These are phyloP conservation scores for Alfaro cultratus DNA, from an alignment of 2,797 vertebrate genomes.

Conservation along the genomic window DNA sequence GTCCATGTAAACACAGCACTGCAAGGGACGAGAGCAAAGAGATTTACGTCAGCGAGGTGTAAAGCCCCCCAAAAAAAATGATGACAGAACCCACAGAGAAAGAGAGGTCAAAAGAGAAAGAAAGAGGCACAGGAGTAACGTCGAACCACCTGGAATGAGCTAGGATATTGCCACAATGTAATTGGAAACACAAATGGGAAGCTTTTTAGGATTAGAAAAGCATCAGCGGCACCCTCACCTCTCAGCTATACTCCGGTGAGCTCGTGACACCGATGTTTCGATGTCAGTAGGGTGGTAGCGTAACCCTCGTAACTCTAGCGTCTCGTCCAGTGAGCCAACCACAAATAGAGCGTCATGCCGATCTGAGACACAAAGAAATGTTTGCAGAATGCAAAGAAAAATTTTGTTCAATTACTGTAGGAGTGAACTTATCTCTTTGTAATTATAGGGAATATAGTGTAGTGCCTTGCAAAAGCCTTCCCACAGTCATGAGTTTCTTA, in stretches of 20 bases:
- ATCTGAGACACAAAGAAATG: constrained; percentile 75
- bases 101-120: neutral
- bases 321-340: constrained; percentile 96
- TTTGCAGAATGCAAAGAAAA: neutral
- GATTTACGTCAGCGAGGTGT: neutral
- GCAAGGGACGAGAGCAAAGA: constrained; percentile 1
- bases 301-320: constrained; percentile 92
- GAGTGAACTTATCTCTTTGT: neutral
- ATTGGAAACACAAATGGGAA: neutral
- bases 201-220: neutral
- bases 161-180: neutral
- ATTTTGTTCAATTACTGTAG: neutral
- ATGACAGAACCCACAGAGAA: no score
- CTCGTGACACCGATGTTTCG: constrained; percentile 93
- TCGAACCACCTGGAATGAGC: no score
- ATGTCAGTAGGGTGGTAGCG: constrained; percentile 98
- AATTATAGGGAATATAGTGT: neutral
- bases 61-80: neutral
- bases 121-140: neutral
- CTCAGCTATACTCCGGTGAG: constrained; percentile 96
- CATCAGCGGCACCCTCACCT: constrained; percentile 80
- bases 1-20: constrained; percentile 99
- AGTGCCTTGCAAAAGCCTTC: neutral
- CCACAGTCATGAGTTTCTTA: neutral
- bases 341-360: constrained; percentile 98